A percentile compares a stretch with the other conserved stretches of the same genome.
Evolutionary conservation across 2,113 vertebrate genomes (phyloP).

Genomic region (Crotalus helleri): DNA sequence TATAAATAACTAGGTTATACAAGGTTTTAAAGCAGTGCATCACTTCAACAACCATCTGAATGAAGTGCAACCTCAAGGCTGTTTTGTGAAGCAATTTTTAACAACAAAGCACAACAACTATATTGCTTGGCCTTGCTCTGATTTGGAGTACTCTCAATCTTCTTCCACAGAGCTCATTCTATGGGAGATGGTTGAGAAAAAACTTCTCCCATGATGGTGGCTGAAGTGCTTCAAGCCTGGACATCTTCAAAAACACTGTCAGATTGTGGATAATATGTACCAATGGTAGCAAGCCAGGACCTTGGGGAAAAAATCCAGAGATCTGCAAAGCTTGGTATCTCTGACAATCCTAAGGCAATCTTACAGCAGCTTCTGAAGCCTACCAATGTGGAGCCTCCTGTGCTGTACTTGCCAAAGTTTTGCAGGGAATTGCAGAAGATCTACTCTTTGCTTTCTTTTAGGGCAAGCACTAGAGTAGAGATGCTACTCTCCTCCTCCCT

Average conservation of each 20-base stretch:
- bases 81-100: neutral
- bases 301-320: neutral
- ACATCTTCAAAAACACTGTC: neutral
- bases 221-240: neutral
- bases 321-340: neutral
- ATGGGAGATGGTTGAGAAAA: neutral
- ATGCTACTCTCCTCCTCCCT: neutral
- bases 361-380: neutral
- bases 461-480: neutral
- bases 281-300: neutral
- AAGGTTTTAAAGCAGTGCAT: neutral
- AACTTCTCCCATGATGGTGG: neutral
- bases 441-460: neutral
- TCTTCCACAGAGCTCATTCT: neutral
- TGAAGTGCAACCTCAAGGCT: neutral
- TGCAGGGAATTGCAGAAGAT: neutral
- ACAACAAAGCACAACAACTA: neutral
- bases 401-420: neutral
- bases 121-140: neutral
- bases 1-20: neutral
- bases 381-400: neutral
- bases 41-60: neutral
- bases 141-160: neutral
- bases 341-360: neutral
- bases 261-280: neutral